These are phyloP conservation scores for Euphydryas editha DNA, from an alignment of 2,888 invertebrate genomes.

Conservation along the genomic window DNA sequence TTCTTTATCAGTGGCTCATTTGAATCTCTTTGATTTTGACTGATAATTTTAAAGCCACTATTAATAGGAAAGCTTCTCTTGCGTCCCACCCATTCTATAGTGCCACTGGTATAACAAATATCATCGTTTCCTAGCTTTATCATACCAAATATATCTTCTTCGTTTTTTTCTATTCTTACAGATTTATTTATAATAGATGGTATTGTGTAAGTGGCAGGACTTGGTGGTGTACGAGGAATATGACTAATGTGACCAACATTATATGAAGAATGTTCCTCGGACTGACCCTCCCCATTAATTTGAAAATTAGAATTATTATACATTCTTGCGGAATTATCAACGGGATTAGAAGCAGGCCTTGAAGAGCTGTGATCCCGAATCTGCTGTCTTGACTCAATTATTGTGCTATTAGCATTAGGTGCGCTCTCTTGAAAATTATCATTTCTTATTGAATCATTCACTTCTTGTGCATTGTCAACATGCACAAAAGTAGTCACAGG, in stretches of 20 bases:
- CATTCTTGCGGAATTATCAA: conserved; percentile 16
- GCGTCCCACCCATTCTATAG: conserved; percentile 77
- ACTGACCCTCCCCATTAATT: conserved; percentile 33
- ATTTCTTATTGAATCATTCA: conserved; percentile 37
- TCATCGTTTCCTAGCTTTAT: conserved; percentile 73
- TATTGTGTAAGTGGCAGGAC: conserved; percentile 63
- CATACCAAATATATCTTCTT: conserved; percentile 70
- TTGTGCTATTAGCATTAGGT: conserved; percentile 43
- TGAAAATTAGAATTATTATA: conserved; percentile 15
- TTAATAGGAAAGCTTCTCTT: conserved; percentile 74
- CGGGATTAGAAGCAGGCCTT: conserved; percentile 16
- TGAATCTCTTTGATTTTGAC: conserved; percentile 49
- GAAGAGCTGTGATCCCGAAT: conserved; percentile 22
- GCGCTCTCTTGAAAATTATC: conserved; percentile 34
- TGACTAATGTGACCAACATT: conserved; percentile 71
- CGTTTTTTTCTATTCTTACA: conserved; percentile 42
- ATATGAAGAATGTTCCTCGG: conserved; percentile 46
- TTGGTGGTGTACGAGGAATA: conserved; percentile 69
- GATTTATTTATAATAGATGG: conserved; percentile 60
- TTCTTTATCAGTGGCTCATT: conserved; percentile 58
- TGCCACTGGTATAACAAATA: conserved; percentile 78
- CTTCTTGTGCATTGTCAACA: conserved; percentile 59
- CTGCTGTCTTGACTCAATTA: conserved; percentile 35
- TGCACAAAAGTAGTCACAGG: conserved; percentile 71
- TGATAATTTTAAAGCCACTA: conserved; percentile 73